A percentile compares a stretch with the other conserved stretches of the same genome.
Evolutionary conservation across 1,140 invertebrate species (phyloP).

Genomic region (Notospermus geniculatus): DNA sequence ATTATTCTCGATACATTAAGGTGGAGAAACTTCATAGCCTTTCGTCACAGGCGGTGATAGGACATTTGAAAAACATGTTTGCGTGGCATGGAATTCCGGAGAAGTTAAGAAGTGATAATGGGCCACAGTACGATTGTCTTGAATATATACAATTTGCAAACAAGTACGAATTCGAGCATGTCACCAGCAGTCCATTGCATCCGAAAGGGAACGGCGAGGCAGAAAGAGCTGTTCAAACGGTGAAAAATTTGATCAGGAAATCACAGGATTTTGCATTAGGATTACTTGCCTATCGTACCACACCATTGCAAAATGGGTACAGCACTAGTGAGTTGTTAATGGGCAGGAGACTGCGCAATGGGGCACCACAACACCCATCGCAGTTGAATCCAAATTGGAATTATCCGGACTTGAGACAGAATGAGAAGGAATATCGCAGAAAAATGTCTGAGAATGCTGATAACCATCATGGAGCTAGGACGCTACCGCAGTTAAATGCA

Average conservation of each 20-base stretch:
- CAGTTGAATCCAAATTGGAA: too few species aligned
- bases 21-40: constrained; percentile 12
- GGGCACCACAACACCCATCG: too few species aligned
- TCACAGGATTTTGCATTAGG: neutral
- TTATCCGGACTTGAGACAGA: too few species aligned
- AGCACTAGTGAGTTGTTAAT: neutral
- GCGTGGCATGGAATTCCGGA: constrained; percentile 30
- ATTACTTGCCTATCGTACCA: constrained; percentile 1
- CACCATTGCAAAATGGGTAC: constrained; percentile 8
- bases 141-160: constrained; percentile 30
- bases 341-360: too few species aligned
- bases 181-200: constrained; percentile 23
- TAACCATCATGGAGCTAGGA: too few species aligned
- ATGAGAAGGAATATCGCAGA: too few species aligned
- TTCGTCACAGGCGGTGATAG: constrained; percentile 20
- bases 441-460: too few species aligned
- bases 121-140: constrained; percentile 25
- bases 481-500: too few species aligned
- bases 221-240: constrained; percentile 25
- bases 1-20: constrained; percentile 24
- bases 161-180: constrained; percentile 27
- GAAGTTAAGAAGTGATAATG: constrained; percentile 28
- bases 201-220: constrained; percentile 28
- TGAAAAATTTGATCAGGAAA: constrained; percentile 24
- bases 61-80: constrained; percentile 28